phyloP scores from a whole-genome alignment of 1,140 invertebrate genomes.

The Medauroidea extradentata region DNA sequence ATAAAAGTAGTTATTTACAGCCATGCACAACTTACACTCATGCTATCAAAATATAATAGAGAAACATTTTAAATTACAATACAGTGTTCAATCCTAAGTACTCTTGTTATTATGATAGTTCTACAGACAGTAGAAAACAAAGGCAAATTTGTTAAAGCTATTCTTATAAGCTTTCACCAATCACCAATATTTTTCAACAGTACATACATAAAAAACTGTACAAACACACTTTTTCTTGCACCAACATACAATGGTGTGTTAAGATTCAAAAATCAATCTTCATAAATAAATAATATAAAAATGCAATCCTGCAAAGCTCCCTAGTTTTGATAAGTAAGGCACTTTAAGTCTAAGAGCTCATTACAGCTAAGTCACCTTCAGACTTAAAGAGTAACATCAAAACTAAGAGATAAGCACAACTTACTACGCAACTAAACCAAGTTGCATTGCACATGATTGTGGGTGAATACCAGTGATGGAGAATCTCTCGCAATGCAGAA shows the following conservation, averaged over 20 bases:
- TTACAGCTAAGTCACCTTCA: neutral
- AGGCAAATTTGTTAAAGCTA: conserved; percentile 13
- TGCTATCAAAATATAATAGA: neutral
- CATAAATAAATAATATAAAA: conserved; percentile 1
- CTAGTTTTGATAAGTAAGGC: conserved; percentile 7
- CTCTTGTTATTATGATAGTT: conserved; percentile 7
- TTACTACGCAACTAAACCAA: neutral
- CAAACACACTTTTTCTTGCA: conserved; percentile 1
- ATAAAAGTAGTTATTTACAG: conserved; percentile 11
- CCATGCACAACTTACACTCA: conserved; percentile 6
- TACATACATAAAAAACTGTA: conserved; percentile 9
- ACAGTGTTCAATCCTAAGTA: conserved; percentile 12
- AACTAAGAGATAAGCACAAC: neutral
- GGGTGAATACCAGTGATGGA: neutral
- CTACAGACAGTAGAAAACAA: conserved; percentile 13
- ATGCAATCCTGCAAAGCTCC: conserved; percentile 2
- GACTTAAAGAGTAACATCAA: neutral
- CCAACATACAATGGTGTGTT: conserved; percentile 3
- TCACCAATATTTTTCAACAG: conserved; percentile 11
- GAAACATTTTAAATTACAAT: conserved; percentile 14
- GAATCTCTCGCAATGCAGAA: neutral
- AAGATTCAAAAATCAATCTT: neutral
- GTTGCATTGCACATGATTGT: neutral
- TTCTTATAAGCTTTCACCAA: conserved; percentile 8
- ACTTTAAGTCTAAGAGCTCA: conserved; percentile 4